Evolutionary conservation across 2,113 vertebrate genomes (phyloP).

Genomic region (Bos indicus): DNA sequence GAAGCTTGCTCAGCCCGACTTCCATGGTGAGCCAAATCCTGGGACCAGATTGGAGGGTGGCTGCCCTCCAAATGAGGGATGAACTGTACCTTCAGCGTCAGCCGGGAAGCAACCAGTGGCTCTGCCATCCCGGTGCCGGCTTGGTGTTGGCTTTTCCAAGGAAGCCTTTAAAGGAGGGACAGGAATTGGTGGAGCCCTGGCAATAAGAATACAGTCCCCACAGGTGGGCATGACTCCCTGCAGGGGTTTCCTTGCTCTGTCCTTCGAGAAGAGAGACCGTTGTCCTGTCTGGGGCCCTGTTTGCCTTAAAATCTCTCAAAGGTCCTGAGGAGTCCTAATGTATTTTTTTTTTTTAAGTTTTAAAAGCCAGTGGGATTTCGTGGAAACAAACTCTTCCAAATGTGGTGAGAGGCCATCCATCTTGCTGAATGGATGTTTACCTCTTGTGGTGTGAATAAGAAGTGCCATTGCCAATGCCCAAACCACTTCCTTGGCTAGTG

Average conservation of each 20-base stretch:
- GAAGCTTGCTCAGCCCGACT: neutral
- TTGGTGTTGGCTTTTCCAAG: neutral
- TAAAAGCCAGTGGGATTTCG: neutral
- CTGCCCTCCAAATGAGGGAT: neutral
- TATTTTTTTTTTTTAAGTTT: neutral
- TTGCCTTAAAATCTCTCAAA: neutral
- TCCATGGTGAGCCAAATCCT: neutral
- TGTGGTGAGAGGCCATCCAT: slow-evolving; percentile 7
- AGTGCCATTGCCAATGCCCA: neutral
- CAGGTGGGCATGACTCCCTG: neutral
- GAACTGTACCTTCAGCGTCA: rapidly evolving
- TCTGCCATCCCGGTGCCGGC: neutral
- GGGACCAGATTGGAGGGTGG: neutral
- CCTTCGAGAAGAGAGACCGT: neutral
- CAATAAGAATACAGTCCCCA: too few species aligned
- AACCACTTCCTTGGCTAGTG: neutral
- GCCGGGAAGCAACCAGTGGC: neutral
- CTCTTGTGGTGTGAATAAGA: slow-evolving; percentile 27
- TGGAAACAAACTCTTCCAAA: slow-evolving; percentile 3
- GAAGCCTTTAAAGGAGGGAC: neutral
- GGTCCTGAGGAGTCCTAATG: neutral
- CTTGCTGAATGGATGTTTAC: neutral
- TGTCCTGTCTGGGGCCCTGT: neutral
- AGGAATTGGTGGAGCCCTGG: neutral
- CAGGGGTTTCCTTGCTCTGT: neutral